Conservation (phyloP, 2,113 vertebrate species). For the Hiodon alosoides region DNA sequence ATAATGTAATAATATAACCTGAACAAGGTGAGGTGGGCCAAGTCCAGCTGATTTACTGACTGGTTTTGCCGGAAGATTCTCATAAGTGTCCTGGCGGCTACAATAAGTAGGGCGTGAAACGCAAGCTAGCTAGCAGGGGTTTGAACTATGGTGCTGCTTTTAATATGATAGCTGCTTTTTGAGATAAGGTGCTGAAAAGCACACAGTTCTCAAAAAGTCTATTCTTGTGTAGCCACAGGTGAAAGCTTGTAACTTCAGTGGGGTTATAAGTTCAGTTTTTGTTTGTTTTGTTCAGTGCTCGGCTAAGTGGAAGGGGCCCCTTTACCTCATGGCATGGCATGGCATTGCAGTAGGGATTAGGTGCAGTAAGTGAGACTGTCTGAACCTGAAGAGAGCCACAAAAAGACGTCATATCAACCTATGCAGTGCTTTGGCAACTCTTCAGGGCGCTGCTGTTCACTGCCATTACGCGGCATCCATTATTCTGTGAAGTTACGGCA, state of each 20-base stretch:
- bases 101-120: too few species aligned
- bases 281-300: too few species aligned
- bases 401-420: neutral
- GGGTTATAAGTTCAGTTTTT: neutral
- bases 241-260: neutral
- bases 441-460: neutral
- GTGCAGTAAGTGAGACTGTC: slow-evolving; percentile 1
- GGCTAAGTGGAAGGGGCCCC: too few species aligned
- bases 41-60: neutral
- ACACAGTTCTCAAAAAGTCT: too few species aligned
- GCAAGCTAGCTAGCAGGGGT: too few species aligned
- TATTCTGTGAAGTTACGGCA: neutral
- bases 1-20: neutral
- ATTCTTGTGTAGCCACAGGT: neutral
- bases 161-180: too few species aligned
- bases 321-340: too few species aligned
- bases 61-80: too few species aligned
- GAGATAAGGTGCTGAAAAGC: too few species aligned
- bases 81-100: too few species aligned
- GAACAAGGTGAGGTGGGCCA: neutral
- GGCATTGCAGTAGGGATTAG: too few species aligned
- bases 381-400: neutral
- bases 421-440: neutral
- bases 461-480: neutral
- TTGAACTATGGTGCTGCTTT: too few species aligned